phyloP scores from a whole-genome alignment of 2,888 invertebrate species.

The Amphipoea oculea region DNA sequence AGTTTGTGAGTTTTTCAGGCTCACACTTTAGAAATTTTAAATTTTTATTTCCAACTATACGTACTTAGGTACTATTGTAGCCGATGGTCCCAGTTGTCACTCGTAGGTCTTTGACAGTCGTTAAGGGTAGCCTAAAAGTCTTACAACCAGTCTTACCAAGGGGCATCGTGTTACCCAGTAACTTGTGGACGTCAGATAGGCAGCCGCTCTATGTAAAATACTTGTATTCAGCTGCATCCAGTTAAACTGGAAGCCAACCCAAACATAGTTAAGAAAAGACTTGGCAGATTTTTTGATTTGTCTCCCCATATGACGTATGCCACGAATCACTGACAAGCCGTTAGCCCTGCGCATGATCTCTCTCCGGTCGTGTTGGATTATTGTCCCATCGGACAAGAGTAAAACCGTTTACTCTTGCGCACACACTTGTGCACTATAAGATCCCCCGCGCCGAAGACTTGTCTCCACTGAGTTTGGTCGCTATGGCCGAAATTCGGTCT shows the following conservation, averaged over 20 bases:
- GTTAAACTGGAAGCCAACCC: background rate
- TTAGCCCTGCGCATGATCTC: no score
- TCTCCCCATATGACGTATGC: no score
- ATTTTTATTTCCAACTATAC: background rate
- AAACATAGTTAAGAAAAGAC: background rate
- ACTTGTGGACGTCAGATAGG: background rate
- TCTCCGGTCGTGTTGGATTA: no score
- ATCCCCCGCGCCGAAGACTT: no score
- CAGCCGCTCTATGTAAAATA: background rate
- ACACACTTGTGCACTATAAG: no score
- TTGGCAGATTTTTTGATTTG: background rate
- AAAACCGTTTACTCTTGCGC: no score
- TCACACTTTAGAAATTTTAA: background rate
- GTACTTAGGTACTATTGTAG: background rate
- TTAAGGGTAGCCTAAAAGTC: background rate
- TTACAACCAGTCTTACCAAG: background rate
- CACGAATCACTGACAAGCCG: no score
- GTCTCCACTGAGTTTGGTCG: no score
- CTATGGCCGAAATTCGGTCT: no score
- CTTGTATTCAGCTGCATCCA: background rate
- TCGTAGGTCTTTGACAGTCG: background rate
- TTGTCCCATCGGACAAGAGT: no score
- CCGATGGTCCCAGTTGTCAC: background rate
- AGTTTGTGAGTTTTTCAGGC: background rate
- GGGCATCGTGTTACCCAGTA: background rate